Percentiles rank a stretch among this genome's conserved stretches.
Evolutionary conservation across 2,888 invertebrate species (phyloP).

Genomic region (Chrysolina oricalcia): DNA sequence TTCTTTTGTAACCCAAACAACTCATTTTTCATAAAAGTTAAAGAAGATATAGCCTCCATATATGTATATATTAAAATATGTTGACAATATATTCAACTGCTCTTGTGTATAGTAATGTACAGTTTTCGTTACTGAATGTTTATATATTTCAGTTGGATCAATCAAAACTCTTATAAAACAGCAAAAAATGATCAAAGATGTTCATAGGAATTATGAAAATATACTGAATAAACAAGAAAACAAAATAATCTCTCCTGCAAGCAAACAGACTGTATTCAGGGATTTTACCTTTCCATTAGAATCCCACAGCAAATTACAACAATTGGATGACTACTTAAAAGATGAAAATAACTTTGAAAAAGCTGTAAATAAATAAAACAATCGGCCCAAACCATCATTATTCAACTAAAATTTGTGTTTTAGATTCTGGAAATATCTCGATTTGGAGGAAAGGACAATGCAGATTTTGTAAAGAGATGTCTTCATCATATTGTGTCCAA

Average conservation of each 20-base stretch:
- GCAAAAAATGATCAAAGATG: constrained; percentile 21
- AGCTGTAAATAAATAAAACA: constrained; percentile 14
- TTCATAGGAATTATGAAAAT: constrained; percentile 23
- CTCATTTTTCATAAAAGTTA: constrained; percentile 11
- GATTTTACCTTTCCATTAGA: constrained; percentile 23
- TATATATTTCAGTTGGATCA: constrained; percentile 6
- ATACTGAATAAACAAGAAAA: constrained; percentile 23
- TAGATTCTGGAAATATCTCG: constrained; percentile 22
- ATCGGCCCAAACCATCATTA: background rate
- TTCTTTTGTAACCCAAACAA: constrained; percentile 6
- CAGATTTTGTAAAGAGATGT: constrained; percentile 25
- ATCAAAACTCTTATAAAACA: constrained; percentile 24
- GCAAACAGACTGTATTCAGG: constrained; percentile 16
- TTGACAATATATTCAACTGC: constrained; percentile 17
- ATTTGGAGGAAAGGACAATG: constrained; percentile 19
- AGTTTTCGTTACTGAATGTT: background rate
- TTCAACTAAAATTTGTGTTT: constrained; percentile 18
- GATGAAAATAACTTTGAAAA: constrained; percentile 22
- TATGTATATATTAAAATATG: constrained; percentile 1
- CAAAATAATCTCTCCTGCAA: constrained; percentile 13
- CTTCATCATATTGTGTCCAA: constrained; percentile 21
- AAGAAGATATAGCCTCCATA: constrained; percentile 11
- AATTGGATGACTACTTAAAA: constrained; percentile 13
- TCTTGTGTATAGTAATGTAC: constrained; percentile 15
- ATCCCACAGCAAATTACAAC: constrained; percentile 15